phyloP scores from a whole-genome alignment of 2,888 invertebrate species.

The Rhamphomyia laevipes region DNA sequence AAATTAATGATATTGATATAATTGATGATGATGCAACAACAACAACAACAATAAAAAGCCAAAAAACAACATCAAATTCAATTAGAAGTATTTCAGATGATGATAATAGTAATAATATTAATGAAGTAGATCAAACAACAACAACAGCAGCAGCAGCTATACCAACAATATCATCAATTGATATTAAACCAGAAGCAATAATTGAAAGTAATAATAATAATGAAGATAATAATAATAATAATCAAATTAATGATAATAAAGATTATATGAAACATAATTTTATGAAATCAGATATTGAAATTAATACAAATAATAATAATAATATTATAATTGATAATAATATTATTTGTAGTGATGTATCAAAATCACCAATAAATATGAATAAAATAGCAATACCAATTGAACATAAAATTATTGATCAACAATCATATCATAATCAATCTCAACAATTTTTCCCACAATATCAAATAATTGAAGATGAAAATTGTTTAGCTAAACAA shows the following conservation, averaged over 20 bases:
- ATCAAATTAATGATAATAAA: no score
- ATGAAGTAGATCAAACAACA: not conserved
- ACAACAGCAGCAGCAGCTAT: not conserved
- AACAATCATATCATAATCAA: not conserved
- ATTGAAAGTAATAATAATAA: not conserved
- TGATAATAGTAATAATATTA: no score
- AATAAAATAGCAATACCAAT: not conserved
- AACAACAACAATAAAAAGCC: not conserved
- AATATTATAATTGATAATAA: not conserved
- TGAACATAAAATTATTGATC: not conserved
- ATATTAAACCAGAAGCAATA: not conserved
- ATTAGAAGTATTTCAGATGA: no score
- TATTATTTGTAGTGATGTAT: no score
- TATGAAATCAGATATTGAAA: not conserved
- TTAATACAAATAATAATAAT: not conserved
- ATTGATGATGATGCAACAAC: slow-evolving; percentile 30
- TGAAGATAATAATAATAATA: not conserved
- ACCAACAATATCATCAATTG: not conserved
- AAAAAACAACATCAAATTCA: not conserved
- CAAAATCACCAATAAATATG: not conserved
- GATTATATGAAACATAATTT: not conserved
- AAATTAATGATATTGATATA: slow-evolving; percentile 23
- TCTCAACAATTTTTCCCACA: slow-evolving; percentile 13
- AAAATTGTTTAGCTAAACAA: slow-evolving; percentile 28
- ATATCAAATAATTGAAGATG: slow-evolving; percentile 26